Evolutionary conservation across 2,888 invertebrate genomes (phyloP), one percentile per base, ranked within the genome.

Genomic region (Anthophora plumipes): DNA sequence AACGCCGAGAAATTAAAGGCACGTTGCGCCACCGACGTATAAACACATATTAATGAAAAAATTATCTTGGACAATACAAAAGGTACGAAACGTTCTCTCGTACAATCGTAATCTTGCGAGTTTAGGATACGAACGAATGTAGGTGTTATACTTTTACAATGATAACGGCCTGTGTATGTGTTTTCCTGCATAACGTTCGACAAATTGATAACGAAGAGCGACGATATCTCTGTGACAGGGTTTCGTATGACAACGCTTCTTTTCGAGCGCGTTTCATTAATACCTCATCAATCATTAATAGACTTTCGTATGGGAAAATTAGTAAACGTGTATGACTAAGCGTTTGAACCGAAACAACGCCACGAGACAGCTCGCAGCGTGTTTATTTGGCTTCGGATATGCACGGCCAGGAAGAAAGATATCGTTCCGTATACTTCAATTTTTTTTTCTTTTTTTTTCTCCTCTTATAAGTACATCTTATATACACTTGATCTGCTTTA

Each of bases 371-470:
- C 60, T 64, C 81, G 82, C 60, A 63, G 72, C 37, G 84, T 91
- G 89, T 91, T 91, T 91, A 90, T 91, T 90, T 90, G 88, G 89
- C 90, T 90, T 90, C 88, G 64, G 74, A 76, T 83, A 60, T 64
- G 74, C n/a, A 74, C 60, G 71, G 43, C 37, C 37, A 50, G 69
- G 68, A 70, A 79, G 67, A 72, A 78, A 77, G 80, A 74, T 77
- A 74, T 71, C 82, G 52, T 54, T 50, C 72, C 59, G 64, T 81
- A 48, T 31, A 66, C 63, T n/a, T 76, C 43, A 43, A 71, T 43
- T 48, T 68, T 17, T 48, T 20, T 64, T 52, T 48, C 12, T 14
- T 50, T 20, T 59, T 20, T 22, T 22, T 25, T 22, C 9, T n/a
- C 60, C 9, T 9, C 2, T 1, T 6, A 6, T 20, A 20, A 12